Conservation (phyloP, 2,888 invertebrate species). For the Volucella zonaria region DNA sequence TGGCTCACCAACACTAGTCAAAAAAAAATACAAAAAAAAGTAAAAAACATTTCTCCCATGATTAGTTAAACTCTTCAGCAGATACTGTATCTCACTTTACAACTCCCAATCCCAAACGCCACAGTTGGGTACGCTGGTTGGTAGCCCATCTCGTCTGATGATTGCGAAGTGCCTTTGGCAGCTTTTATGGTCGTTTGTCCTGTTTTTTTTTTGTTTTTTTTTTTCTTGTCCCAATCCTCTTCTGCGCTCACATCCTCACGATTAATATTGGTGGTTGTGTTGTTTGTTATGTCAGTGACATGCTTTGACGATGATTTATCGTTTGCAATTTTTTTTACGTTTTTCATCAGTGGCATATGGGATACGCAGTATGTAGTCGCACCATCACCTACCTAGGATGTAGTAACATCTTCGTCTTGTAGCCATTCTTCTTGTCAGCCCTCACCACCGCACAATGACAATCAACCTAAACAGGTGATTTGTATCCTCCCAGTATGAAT, state of each 20-base stretch:
- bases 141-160: slow-evolving; percentile 50
- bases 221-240: background rate
- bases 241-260: slow-evolving; percentile 10
- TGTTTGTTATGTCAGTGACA: slow-evolving; percentile 70
- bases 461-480: slow-evolving; percentile 64
- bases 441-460: slow-evolving; percentile 57
- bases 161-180: slow-evolving; percentile 68
- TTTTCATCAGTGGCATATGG: slow-evolving; percentile 61
- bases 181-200: slow-evolving; percentile 67
- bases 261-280: slow-evolving; percentile 43
- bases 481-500: slow-evolving; percentile 54
- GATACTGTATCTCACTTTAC: slow-evolving; percentile 62
- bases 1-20: slow-evolving; percentile 15
- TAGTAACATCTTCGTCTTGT: slow-evolving; percentile 39
- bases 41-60: slow-evolving; percentile 43
- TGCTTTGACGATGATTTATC: slow-evolving; percentile 72
- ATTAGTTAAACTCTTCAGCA: slow-evolving; percentile 46
- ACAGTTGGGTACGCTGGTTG: slow-evolving; percentile 12
- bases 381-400: background rate
- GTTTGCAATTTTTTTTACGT: slow-evolving; percentile 54
- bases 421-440: slow-evolving; percentile 35
- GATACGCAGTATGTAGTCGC: background rate
- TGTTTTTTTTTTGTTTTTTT: slow-evolving; percentile 21
- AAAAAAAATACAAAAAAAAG: slow-evolving; percentile 1
- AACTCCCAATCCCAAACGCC: slow-evolving; percentile 42